These are phyloP conservation scores for Helogale parvula DNA, from an alignment of 2,113 vertebrate species.

Conservation along the genomic window DNA sequence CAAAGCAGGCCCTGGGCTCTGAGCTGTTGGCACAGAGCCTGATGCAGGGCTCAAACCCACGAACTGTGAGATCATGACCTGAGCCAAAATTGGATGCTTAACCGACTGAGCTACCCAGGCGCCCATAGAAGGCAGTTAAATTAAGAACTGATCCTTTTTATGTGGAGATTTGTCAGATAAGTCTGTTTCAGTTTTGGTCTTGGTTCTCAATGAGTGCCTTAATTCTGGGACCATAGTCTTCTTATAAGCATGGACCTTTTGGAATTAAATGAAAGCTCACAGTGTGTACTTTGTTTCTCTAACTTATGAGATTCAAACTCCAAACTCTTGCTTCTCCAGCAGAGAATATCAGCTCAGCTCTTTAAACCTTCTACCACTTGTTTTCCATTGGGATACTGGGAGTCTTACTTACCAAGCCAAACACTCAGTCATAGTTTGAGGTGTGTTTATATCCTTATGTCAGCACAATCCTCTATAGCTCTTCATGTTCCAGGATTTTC, in stretches of 20 bases:
- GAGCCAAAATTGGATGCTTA: too few relatives aligned
- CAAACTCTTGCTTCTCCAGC: background rate
- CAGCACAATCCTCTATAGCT: background rate
- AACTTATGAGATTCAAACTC: background rate
- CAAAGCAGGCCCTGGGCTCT: too few relatives aligned
- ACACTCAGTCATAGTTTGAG: background rate
- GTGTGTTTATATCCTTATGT: background rate
- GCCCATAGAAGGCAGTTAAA: background rate
- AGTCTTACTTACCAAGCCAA: background rate
- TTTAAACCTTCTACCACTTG: background rate
- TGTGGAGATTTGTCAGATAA: background rate
- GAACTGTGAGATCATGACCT: too few relatives aligned
- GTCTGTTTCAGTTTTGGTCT: background rate
- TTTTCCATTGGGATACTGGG: background rate
- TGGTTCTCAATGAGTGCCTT: background rate
- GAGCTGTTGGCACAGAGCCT: too few relatives aligned
- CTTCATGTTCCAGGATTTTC: background rate
- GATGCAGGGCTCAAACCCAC: too few relatives aligned
- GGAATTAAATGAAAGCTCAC: background rate
- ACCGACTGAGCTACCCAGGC: too few relatives aligned
- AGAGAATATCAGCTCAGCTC: background rate
- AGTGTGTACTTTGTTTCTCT: background rate
- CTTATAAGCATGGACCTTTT: background rate
- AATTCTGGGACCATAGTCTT: background rate
- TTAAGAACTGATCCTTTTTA: background rate